Evolutionary conservation across 2,888 invertebrate genomes (phyloP).

Genomic region (Eledona agricola): DNA sequence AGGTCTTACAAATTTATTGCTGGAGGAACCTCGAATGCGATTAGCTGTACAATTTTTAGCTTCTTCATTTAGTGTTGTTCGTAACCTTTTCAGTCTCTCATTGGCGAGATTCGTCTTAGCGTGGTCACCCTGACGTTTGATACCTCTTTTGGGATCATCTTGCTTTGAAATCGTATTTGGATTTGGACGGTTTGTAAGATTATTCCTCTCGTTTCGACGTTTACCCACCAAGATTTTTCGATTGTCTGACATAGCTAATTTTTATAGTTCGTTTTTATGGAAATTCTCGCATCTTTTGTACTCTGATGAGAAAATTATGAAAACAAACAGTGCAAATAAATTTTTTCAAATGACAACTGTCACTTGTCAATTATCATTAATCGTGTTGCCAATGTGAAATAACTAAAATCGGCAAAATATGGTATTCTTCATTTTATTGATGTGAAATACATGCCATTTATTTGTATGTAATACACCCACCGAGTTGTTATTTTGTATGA

Average conservation of each 20-base stretch:
- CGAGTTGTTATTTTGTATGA: too few relatives aligned
- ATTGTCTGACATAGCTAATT: slow-evolving; percentile 18
- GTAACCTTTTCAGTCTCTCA: slow-evolving; percentile 40
- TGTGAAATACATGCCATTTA: too few relatives aligned
- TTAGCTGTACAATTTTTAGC: slow-evolving; percentile 1
- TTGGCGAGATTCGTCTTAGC: slow-evolving; percentile 38
- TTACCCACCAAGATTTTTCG: slow-evolving; percentile 24
- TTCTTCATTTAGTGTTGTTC: slow-evolving; percentile 31
- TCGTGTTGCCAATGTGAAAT: too few relatives aligned
- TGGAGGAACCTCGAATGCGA: too few relatives aligned
- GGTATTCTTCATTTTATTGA: too few relatives aligned
- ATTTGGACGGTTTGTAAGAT: neutral
- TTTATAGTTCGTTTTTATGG: neutral
- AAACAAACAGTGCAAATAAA: too few relatives aligned
- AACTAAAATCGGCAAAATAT: too few relatives aligned
- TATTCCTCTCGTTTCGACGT: slow-evolving; percentile 11
- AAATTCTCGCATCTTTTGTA: neutral
- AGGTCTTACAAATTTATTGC: too few relatives aligned
- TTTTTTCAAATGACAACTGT: too few relatives aligned
- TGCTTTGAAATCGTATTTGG: neutral
- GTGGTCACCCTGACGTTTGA: slow-evolving; percentile 9
- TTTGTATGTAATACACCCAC: too few relatives aligned
- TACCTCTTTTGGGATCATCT: slow-evolving; percentile 8
- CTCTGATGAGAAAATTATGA: neutral
- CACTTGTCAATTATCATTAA: too few relatives aligned